Base-by-base conservation (phyloP, 2,888 invertebrate species). In the Trachelus troglodyta region DNA sequence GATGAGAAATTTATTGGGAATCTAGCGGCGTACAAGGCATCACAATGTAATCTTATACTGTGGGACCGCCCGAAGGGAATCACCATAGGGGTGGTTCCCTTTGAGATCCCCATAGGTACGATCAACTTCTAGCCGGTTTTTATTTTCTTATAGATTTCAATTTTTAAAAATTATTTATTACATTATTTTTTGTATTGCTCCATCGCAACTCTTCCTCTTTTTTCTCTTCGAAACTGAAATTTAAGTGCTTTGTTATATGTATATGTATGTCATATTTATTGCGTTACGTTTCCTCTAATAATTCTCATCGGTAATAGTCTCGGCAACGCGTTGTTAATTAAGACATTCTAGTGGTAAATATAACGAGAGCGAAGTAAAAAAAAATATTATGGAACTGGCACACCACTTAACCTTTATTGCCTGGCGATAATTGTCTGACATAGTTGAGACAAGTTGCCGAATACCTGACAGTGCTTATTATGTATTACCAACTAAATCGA, bases 1-100 rank as follows among this genome's bases (percentile, higher is more conserved):
- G 84, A 82, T 83, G 81, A 83, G 85, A 83, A 87, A 88, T 89
- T 89, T 89, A 89, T 89, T 85, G 86, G 83, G 85, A 82, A 86
- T 84, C 84, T 85, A 83, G 76, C 83, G 80, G 31, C n/a, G 71
- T 35, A 74, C 74, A 31, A 78, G 83, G 84, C 83, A 87, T 87
- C 87, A 88, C 88, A 87, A 86, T 87, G 87, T 86, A 86, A 87
- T 88, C 85, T 85, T 81, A 79, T 83, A 81, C 79, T 56, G 23
- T 56, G 23, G 56, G 56, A 56, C 56, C 56, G 56, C 56, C 56
- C 56, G 40, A 56, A 56, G 56, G 56, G 56, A 56, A 56, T 56
- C 56, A 23, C 56, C 56, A 56, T 56, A 56, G 56, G 56, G 23
- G 56, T 56, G 23, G 23, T 23, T 56, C 9, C 23, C 56, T 23